Percentiles rank a stretch among this genome's conserved stretches.
Evolutionary conservation across 2,888 invertebrate genomes (phyloP).

Genomic region (Eutolmus rufibarbis): DNA sequence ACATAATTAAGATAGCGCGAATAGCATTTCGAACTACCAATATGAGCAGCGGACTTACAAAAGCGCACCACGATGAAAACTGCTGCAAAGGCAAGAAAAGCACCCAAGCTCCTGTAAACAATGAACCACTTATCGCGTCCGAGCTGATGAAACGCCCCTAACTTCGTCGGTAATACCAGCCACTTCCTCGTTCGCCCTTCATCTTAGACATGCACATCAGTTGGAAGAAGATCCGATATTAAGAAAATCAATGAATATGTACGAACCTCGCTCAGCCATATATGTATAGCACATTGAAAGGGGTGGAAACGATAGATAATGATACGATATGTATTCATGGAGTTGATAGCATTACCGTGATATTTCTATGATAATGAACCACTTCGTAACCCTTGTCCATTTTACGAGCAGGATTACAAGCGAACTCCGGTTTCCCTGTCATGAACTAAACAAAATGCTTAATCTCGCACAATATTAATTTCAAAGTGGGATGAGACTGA

Average conservation of each 20-base stretch:
- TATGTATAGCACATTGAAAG: background rate
- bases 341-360: background rate
- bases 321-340: slow-evolving; percentile 13
- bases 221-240: slow-evolving; percentile 4
- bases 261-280: background rate
- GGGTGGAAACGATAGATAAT: background rate
- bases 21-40: no score
- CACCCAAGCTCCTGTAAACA: background rate
- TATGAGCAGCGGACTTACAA: background rate
- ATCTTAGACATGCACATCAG: background rate
- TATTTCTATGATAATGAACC: slow-evolving; percentile 5
- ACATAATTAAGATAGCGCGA: no score
- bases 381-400: background rate
- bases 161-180: background rate
- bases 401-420: background rate
- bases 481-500: background rate
- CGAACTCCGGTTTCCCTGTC: background rate
- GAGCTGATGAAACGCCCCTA: background rate
- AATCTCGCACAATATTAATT: background rate
- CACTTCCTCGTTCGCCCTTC: background rate
- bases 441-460: background rate
- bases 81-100: background rate
- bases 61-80: background rate
- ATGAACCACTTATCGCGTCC: background rate
- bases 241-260: slow-evolving; percentile 15